phyloP scores from a whole-genome alignment of 2,113 vertebrate genomes.

The Galbula dea region DNA sequence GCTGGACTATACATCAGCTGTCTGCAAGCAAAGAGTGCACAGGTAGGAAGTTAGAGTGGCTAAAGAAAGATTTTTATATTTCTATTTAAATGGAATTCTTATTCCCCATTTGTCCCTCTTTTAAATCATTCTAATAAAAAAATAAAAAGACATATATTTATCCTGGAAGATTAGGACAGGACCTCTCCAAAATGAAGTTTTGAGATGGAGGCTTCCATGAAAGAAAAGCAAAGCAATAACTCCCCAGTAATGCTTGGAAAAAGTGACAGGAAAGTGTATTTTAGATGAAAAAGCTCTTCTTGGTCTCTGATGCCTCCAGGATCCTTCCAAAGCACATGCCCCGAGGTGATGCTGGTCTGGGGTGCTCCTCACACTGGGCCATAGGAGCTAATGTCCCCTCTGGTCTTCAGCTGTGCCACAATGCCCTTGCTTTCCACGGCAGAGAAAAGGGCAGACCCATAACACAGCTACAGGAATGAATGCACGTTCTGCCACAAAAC shows the following conservation, averaged over 20 bases:
- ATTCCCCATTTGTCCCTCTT: background rate
- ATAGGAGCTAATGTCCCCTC: background rate
- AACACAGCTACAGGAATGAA: background rate
- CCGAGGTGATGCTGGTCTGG: background rate
- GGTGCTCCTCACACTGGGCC: rapidly evolving
- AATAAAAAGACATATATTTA: background rate
- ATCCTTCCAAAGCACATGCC: background rate
- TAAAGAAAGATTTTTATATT: background rate
- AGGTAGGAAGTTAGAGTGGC: background rate
- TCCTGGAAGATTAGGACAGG: background rate
- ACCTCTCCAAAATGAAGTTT: background rate
- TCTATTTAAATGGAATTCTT: background rate
- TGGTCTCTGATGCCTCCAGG: background rate
- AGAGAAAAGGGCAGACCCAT: background rate
- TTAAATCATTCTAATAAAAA: background rate
- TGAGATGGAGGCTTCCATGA: background rate
- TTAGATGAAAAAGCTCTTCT: background rate
- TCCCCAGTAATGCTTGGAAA: background rate
- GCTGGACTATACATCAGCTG: background rate
- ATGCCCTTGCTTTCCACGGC: background rate
- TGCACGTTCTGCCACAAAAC: background rate
- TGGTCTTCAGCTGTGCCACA: background rate
- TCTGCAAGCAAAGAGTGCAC: background rate
- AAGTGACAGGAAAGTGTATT: background rate
- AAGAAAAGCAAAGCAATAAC: background rate